Base-by-base conservation (phyloP, 2,888 invertebrate species). In the Pharmacophagus antenor region DNA sequence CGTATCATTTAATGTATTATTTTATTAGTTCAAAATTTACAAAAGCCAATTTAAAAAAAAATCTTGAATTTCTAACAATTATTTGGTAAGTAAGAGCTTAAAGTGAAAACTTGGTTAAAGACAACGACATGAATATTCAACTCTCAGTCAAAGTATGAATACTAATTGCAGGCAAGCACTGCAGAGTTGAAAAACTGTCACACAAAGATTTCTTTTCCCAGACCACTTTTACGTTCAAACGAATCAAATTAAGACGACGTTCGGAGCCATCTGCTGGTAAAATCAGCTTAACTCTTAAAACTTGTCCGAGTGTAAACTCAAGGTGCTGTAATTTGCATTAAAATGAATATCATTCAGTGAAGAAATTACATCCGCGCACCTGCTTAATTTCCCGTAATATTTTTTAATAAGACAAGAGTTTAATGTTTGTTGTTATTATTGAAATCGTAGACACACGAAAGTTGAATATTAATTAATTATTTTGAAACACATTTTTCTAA, bases 51-150 rank as follows among this genome's bases (percentile, higher is more conserved):
- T 37, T n/a, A n/a, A n/a, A 15, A n/a, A n/a, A 37, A 37, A 4
- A 5, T 15, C n/a, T n/a, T n/a, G n/a, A n/a, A n/a, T n/a, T n/a
- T n/a, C n/a, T n/a, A n/a, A n/a, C n/a, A n/a, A n/a, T n/a, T n/a
- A n/a, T n/a, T n/a, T n/a, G n/a, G n/a, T n/a, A n/a, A n/a, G n/a
- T n/a, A n/a, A n/a, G n/a, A n/a, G n/a, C n/a, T n/a, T n/a, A 27
- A 27, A 41, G 8, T 41, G 49, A 48, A 12, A 41, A 18, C 18
- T 18, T 42, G 3, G 4, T 23, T 27, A 20, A 44, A 31, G 25
- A 52, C 41, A 50, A 18, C 50, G 49, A 56, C 59, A 65, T 65
- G 62, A 56, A 63, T 61, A 74, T 78, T 72, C 72, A 72, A 76
- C 73, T 65, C 62, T 42, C 22, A 46, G 55, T 56, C 37, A 60